Conservation (phyloP, 2,888 invertebrate species). For the Muschampia plurimacula region DNA sequence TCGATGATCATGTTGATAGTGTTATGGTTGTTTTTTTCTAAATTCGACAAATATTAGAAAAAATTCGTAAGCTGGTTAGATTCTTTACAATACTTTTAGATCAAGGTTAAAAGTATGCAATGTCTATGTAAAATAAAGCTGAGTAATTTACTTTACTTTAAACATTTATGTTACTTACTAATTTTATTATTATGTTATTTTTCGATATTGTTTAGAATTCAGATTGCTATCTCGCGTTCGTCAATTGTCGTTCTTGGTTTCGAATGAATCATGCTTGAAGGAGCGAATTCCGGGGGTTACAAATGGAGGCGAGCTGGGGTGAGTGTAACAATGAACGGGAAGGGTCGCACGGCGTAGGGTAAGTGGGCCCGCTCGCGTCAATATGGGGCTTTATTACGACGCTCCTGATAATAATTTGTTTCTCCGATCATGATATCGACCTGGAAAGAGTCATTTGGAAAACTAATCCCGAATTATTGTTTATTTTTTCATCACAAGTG, state of each 20-base stretch:
- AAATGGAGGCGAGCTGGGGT: constrained; percentile 83
- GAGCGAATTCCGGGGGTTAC: constrained; percentile 83
- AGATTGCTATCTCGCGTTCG: constrained; percentile 66
- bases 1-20: constrained; percentile 50
- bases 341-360: constrained; percentile 81
- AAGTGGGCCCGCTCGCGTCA: constrained; percentile 83
- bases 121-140: too few relatives aligned
- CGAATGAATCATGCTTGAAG: constrained; percentile 83
- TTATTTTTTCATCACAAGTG: constrained; percentile 19
- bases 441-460: constrained; percentile 30
- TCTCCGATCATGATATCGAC: constrained; percentile 51
- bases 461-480: constrained; percentile 41
- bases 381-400: constrained; percentile 81
- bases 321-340: constrained; percentile 82
- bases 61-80: background rate
- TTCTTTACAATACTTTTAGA: background rate
- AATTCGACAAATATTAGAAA: background rate
- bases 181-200: background rate
- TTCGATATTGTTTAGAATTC: constrained; percentile 40
- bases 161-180: background rate
- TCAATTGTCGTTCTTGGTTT: constrained; percentile 71
- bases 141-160: background rate
- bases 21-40: background rate
- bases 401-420: constrained; percentile 78
- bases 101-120: background rate